Conservation (phyloP, 2,888 invertebrate species). For the Homarus gammarus region DNA sequence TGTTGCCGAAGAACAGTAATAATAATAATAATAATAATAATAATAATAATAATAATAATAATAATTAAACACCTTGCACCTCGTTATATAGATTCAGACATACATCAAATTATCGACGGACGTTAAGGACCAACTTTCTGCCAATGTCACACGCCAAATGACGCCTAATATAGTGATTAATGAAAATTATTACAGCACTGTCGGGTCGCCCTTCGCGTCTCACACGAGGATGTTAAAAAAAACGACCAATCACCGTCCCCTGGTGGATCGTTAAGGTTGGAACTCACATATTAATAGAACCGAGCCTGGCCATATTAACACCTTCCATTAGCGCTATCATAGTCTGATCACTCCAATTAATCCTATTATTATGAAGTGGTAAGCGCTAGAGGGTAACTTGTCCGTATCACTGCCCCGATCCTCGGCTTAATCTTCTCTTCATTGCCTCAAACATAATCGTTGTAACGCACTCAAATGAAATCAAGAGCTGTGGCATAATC, state of each 20-base stretch:
- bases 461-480: too few relatives aligned
- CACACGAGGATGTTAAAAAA: neutral
- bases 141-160: neutral
- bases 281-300: conserved; percentile 20
- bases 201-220: neutral
- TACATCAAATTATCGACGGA: neutral
- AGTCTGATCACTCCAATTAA: conserved; percentile 26
- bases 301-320: conserved; percentile 5
- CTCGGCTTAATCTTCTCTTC: neutral
- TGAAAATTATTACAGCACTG: conserved; percentile 22
- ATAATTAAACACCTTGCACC: neutral
- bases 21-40: too few relatives aligned
- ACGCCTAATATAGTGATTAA: conserved; percentile 2
- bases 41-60: too few relatives aligned
- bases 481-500: too few relatives aligned
- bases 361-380: conserved; percentile 11
- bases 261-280: conserved; percentile 10
- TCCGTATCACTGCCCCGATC: neutral
- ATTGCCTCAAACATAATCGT: too few relatives aligned
- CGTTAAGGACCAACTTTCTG: neutral
- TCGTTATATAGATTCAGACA: neutral
- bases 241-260: neutral
- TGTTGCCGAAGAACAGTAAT: too few relatives aligned
- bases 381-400: conserved; percentile 9
- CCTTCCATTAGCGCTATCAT: conserved; percentile 11